Evolutionary conservation across 2,113 vertebrate genomes (phyloP).

Genomic region (Chiloscyllium plagiosum): DNA sequence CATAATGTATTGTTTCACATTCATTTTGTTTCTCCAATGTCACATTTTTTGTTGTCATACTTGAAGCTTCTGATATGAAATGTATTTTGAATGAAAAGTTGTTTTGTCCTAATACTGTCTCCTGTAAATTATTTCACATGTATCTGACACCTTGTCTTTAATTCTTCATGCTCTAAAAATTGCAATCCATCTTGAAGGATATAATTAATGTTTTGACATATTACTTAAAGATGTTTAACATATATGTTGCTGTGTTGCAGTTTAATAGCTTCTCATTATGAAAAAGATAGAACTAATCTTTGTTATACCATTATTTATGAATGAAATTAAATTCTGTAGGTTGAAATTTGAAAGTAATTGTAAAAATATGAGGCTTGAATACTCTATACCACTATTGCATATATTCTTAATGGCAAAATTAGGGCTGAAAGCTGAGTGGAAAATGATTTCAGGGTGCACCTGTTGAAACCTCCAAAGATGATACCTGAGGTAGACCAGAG

Average conservation of each 20-base stretch:
- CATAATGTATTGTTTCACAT: constrained; percentile 31
- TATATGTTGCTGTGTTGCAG: constrained; percentile 10
- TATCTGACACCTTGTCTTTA: constrained; percentile 27
- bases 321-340: constrained; percentile 8
- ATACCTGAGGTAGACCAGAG: background rate
- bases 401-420: constrained; percentile 20
- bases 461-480: constrained; percentile 22
- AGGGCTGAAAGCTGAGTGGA: constrained; percentile 23
- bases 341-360: constrained; percentile 33
- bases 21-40: constrained; percentile 32
- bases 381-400: background rate
- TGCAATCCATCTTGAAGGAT: constrained; percentile 28
- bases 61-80: constrained; percentile 38
- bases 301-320: constrained; percentile 31
- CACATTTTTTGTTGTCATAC: constrained; percentile 32
- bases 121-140: constrained; percentile 34
- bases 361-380: constrained; percentile 17
- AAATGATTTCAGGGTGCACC: constrained; percentile 31
- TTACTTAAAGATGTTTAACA: constrained; percentile 21
- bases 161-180: constrained; percentile 3
- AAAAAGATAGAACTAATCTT: constrained; percentile 20
- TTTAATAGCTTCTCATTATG: constrained; percentile 33
- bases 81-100: constrained; percentile 36
- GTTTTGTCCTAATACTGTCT: constrained; percentile 33
- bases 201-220: constrained; percentile 32